Conservation (phyloP, 2,797 vertebrate genomes). For the Margarornis squamiger region DNA sequence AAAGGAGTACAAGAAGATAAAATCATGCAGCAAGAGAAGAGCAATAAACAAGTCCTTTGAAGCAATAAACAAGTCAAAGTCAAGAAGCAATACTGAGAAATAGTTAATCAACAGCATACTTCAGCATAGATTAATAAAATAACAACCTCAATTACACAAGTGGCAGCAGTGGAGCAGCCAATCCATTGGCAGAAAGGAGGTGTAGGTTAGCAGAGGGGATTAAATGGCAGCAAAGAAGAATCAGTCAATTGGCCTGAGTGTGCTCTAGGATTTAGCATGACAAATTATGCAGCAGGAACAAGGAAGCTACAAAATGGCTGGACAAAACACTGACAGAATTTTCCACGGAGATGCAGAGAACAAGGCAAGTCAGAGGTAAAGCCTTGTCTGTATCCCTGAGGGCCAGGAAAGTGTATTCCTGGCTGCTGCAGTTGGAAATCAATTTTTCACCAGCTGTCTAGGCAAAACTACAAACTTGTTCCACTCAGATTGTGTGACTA, state of each 20-base stretch:
- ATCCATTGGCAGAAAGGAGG: background rate
- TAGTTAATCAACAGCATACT: background rate
- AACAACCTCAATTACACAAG: background rate
- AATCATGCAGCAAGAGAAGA: background rate
- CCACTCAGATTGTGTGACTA: background rate
- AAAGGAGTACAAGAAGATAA: background rate
- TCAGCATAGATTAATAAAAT: background rate
- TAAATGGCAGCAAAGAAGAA: background rate
- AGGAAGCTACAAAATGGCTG: background rate
- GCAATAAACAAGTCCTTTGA: background rate
- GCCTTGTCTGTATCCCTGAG: background rate
- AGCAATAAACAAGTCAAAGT: background rate
- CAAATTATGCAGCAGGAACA: background rate
- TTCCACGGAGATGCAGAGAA: background rate
- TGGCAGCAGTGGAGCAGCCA: background rate
- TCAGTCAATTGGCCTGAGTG: background rate
- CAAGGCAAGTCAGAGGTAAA: background rate
- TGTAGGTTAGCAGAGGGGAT: background rate
- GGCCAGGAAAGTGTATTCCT: background rate
- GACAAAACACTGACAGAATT: background rate
- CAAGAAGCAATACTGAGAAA: background rate
- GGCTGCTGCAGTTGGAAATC: background rate
- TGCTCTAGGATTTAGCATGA: background rate
- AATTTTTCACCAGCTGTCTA: background rate
- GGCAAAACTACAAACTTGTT: background rate